These are phyloP conservation scores for Ellobium chinense DNA, from an alignment of 2,888 invertebrate genomes.

Conservation along the genomic window DNA sequence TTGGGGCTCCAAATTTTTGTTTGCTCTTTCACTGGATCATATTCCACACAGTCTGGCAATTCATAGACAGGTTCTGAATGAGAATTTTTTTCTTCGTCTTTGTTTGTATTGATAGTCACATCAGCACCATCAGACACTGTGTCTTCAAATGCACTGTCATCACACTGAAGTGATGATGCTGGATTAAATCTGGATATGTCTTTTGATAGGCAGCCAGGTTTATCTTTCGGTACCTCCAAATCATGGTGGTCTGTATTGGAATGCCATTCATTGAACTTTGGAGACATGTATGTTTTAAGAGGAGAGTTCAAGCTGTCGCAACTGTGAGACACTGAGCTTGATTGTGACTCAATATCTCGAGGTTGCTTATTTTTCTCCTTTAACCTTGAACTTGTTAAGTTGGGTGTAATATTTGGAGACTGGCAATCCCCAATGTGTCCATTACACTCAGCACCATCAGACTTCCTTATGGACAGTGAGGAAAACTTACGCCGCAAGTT, in stretches of 20 bases:
- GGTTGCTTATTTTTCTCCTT: conserved; percentile 62
- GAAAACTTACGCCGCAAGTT: conserved; percentile 65
- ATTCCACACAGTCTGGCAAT: conserved; percentile 44
- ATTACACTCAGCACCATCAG: conserved; percentile 55
- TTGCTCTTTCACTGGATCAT: conserved; percentile 46
- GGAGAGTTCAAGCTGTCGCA: conserved; percentile 68
- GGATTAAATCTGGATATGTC: conserved; percentile 69
- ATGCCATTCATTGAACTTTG: conserved; percentile 63
- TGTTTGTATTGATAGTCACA: conserved; percentile 20
- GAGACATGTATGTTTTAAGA: conserved; percentile 57
- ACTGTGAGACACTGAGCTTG: conserved; percentile 62
- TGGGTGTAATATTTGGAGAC: conserved; percentile 51
- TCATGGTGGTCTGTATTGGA: conserved; percentile 66
- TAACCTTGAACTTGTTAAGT: conserved; percentile 58
- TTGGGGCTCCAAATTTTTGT: conserved; percentile 76
- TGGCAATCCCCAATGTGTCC: conserved; percentile 57
- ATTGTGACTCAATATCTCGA: conserved; percentile 62
- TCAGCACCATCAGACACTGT: conserved; percentile 27
- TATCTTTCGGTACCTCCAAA: conserved; percentile 59
- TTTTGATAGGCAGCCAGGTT: conserved; percentile 67
- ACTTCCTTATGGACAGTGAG: conserved; percentile 60
- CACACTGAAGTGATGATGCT: conserved; percentile 39
- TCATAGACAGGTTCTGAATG: conserved; percentile 41
- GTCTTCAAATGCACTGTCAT: conserved; percentile 41
- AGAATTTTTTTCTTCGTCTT: conserved; percentile 38